phyloP scores from a whole-genome alignment of 1,140 invertebrate genomes.

The Metaphire vulgaris region DNA sequence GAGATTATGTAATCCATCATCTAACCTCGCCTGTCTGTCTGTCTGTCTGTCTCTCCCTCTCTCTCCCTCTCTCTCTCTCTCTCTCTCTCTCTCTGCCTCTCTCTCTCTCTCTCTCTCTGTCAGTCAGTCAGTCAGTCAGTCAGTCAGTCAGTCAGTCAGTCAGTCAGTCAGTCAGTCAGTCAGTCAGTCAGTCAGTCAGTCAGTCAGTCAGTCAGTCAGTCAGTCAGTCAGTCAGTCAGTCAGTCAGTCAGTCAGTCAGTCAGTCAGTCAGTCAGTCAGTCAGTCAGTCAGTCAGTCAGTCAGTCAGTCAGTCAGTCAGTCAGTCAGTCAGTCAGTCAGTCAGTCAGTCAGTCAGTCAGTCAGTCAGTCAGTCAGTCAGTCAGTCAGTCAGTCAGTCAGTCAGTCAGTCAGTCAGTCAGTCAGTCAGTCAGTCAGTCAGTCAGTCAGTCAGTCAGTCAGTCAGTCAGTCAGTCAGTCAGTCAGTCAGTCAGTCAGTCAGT shows the following conservation, averaged over 20 bases:
- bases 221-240: neutral
- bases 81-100: neutral
- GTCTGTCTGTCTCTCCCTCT: neutral
- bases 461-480: neutral
- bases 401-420: conserved; percentile 20
- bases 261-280: conserved; percentile 20
- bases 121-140: neutral
- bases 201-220: conserved; percentile 9
- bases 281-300: conserved; percentile 18
- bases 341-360: conserved; percentile 1
- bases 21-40: neutral
- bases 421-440: conserved; percentile 20
- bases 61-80: neutral
- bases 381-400: conserved; percentile 11
- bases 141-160: neutral
- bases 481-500: neutral
- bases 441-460: conserved; percentile 16
- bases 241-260: conserved; percentile 18
- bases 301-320: conserved; percentile 18
- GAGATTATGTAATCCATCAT: neutral
- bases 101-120: neutral
- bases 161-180: conserved; percentile 9
- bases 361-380: conserved; percentile 6
- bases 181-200: conserved; percentile 9
- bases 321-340: conserved; percentile 7